Evolutionary conservation across 2,113 vertebrate genomes (phyloP).

Genomic region (Ceyx melanurus): DNA sequence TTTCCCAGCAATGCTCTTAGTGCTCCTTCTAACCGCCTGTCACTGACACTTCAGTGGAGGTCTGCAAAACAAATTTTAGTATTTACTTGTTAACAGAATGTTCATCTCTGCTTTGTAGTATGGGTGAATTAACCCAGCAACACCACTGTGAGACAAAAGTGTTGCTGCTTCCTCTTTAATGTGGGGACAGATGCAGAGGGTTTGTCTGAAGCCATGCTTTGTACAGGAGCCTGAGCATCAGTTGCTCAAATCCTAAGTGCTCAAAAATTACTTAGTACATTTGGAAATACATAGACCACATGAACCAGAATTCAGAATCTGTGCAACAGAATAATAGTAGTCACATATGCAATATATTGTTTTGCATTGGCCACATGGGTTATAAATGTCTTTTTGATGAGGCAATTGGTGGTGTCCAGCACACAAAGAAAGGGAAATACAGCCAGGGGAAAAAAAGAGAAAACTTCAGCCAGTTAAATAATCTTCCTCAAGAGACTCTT

Average conservation of each 20-base stretch:
- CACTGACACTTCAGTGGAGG: neutral
- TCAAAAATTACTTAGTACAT: neutral
- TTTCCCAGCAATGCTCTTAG: neutral
- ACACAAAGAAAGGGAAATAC: neutral
- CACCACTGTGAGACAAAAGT: neutral
- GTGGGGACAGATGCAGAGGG: neutral
- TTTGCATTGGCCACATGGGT: neutral
- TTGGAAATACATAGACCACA: neutral
- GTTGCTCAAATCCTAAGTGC: neutral
- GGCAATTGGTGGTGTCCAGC: neutral
- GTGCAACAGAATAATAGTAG: neutral
- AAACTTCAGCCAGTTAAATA: slow-evolving; percentile 38
- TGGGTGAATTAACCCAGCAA: neutral
- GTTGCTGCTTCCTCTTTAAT: neutral
- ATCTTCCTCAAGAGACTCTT: slow-evolving; percentile 65
- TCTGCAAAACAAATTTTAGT: neutral
- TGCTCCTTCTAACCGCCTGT: neutral
- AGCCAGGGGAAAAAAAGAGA: neutral
- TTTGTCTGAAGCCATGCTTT: neutral
- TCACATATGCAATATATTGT: neutral
- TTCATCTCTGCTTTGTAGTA: neutral
- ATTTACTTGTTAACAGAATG: neutral
- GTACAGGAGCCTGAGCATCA: neutral
- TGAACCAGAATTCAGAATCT: neutral
- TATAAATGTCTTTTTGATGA: neutral